phyloP scores from a whole-genome alignment of 2,888 invertebrate genomes.

The Eupithecia subumbrata region DNA sequence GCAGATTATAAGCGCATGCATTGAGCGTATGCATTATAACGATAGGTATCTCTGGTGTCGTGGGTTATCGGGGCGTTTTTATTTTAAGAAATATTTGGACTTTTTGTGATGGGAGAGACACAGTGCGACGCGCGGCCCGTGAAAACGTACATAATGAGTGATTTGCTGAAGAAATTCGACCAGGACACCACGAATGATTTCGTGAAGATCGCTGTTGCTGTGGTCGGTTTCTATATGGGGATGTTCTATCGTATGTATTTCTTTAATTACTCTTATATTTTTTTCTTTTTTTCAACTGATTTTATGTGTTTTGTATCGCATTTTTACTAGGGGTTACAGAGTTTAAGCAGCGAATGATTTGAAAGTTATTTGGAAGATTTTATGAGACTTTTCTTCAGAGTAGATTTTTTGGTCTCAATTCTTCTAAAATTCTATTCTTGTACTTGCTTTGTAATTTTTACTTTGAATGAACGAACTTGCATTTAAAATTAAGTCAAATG shows the following conservation, averaged over 20 bases:
- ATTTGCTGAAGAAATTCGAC: constrained; percentile 73
- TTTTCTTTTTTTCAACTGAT: background rate
- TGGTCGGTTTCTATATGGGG: constrained; percentile 73
- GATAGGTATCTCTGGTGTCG: constrained; percentile 58
- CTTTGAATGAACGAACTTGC: background rate
- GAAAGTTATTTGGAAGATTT: background rate
- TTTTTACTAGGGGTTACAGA: background rate
- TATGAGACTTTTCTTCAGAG: background rate
- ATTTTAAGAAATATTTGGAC: constrained; percentile 50
- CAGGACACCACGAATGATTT: constrained; percentile 70
- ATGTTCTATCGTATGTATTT: constrained; percentile 72
- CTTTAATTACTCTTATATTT: background rate
- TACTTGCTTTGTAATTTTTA: background rate
- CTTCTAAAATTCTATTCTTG: too few relatives aligned
- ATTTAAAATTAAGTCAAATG: too few relatives aligned
- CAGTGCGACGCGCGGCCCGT: constrained; percentile 71
- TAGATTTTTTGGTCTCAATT: too few relatives aligned
- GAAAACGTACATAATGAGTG: constrained; percentile 80
- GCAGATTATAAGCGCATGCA: constrained; percentile 49
- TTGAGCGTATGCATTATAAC: constrained; percentile 54
- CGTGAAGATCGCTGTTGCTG: constrained; percentile 66
- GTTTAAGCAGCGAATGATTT: background rate
- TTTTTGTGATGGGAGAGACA: constrained; percentile 69
- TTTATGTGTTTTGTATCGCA: background rate
- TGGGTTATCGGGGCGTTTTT: constrained; percentile 73